These are phyloP conservation scores for Atherinosoma microstoma DNA, from an alignment of 2,797 vertebrate species.

Conservation along the genomic window DNA sequence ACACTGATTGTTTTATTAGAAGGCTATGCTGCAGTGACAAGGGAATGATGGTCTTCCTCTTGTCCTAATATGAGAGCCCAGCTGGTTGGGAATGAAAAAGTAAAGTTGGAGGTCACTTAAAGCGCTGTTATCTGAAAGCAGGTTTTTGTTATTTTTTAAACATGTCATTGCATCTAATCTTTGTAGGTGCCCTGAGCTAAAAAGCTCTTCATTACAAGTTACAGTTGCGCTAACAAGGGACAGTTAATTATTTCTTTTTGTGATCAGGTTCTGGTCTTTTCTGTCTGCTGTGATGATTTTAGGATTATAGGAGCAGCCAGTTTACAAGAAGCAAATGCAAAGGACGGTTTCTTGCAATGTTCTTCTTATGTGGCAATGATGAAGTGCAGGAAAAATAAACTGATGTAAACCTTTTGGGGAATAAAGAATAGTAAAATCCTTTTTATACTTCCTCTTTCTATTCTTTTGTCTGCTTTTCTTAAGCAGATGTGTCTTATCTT, in stretches of 20 bases:
- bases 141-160: conserved; percentile 50
- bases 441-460: conserved; percentile 25
- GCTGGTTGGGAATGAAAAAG: conserved; percentile 52
- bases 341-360: conserved; percentile 51
- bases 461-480: conserved; percentile 38
- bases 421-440: conserved; percentile 46
- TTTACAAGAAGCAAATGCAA: conserved; percentile 68
- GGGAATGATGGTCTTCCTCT: conserved; percentile 32
- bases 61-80: conserved; percentile 38
- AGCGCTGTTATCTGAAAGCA: conserved; percentile 66
- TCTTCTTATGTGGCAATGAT: conserved; percentile 35
- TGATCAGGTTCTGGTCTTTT: conserved; percentile 29
- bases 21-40: conserved; percentile 32
- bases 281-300: conserved; percentile 35
- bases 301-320: conserved; percentile 54
- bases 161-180: conserved; percentile 54
- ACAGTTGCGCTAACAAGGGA: conserved; percentile 27
- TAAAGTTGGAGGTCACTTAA: conserved; percentile 52
- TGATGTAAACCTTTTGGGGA: conserved; percentile 30
- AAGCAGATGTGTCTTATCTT: conserved; percentile 28
- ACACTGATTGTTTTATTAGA: conserved; percentile 16
- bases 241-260: conserved; percentile 34
- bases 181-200: conserved; percentile 29
- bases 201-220: conserved; percentile 44
- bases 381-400: conserved; percentile 36